A percentile compares a stretch with the other conserved stretches of the same genome.
phyloP scores from a whole-genome alignment of 2,113 vertebrate species.

The Pholis gunnellus region DNA sequence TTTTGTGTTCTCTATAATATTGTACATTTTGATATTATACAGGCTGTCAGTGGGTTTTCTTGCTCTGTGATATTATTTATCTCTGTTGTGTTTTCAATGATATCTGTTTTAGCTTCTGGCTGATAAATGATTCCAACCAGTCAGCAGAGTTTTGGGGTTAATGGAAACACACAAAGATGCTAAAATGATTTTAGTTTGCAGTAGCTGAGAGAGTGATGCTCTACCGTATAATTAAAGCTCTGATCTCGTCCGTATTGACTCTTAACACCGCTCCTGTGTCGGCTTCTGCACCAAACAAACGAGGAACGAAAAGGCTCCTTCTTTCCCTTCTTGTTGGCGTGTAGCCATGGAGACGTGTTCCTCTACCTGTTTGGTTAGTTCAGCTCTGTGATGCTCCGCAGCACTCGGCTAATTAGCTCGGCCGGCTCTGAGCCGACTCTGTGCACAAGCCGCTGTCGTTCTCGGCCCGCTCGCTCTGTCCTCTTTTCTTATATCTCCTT shows the following conservation, averaged over 20 bases:
- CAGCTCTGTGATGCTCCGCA: constrained; percentile 60
- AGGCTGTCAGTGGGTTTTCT: no score
- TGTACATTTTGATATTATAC: no score
- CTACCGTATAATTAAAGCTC: constrained; percentile 1
- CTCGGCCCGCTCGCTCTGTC: constrained; percentile 27
- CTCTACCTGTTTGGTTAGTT: constrained; percentile 73
- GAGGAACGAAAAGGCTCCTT: constrained; percentile 12
- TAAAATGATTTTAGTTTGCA: neutral
- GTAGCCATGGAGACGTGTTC: constrained; percentile 70
- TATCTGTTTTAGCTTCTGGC: no score
- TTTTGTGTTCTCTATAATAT: no score
- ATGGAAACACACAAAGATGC: neutral
- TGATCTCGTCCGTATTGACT: constrained; percentile 5
- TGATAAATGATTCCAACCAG: no score
- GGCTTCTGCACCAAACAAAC: constrained; percentile 40
- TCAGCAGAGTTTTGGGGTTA: no score
- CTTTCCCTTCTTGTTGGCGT: constrained; percentile 45
- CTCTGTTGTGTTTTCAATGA: no score
- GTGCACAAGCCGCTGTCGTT: constrained; percentile 31
- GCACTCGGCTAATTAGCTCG: constrained; percentile 72
- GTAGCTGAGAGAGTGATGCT: constrained; percentile 2
- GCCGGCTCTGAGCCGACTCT: constrained; percentile 43
- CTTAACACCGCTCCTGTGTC: constrained; percentile 20
- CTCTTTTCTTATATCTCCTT: constrained; percentile 22
- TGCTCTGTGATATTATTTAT: no score